Percentiles rank a stretch among this genome's conserved stretches.
Conservation (phyloP, 1,140 invertebrate species). For the Melanaphis sacchari region DNA sequence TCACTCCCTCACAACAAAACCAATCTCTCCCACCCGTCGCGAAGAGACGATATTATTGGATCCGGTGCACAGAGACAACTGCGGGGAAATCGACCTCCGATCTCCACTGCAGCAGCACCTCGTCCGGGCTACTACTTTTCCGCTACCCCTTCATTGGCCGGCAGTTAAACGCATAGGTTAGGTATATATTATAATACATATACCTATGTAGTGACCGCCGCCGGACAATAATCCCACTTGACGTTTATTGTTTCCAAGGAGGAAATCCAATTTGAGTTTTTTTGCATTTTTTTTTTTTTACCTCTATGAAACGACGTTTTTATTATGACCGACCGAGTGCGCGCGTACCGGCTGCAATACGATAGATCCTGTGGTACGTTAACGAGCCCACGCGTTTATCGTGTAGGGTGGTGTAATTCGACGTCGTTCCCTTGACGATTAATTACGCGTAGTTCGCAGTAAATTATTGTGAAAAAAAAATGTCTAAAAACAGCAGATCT, state of each 20-base stretch:
- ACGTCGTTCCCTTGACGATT: not conserved
- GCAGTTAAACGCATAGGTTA: not conserved
- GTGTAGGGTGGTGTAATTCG: not conserved
- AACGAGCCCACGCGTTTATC: not conserved
- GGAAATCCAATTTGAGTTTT: slow-evolving; percentile 48
- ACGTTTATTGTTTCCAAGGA: slow-evolving; percentile 47
- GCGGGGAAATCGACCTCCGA: slow-evolving; percentile 12
- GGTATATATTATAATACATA: not conserved
- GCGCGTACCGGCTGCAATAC: not conserved
- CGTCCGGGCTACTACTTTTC: not conserved
- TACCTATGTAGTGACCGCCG: not conserved
- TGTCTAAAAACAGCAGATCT: not conserved
- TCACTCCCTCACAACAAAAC: too few relatives aligned
- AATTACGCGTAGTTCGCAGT: not conserved
- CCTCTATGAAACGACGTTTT: not conserved
- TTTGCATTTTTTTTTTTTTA: slow-evolving; percentile 19
- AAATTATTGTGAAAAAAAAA: slow-evolving; percentile 1
- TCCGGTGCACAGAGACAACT: not conserved
- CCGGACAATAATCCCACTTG: slow-evolving; percentile 33
- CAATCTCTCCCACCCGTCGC: not conserved
- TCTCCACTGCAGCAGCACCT: not conserved
- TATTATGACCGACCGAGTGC: not conserved
- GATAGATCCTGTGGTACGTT: not conserved
- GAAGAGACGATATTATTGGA: not conserved
- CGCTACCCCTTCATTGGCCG: not conserved